Evolutionary conservation across 2,797 vertebrate genomes (phyloP).

Genomic region (Coccyzus lansbergi): DNA sequence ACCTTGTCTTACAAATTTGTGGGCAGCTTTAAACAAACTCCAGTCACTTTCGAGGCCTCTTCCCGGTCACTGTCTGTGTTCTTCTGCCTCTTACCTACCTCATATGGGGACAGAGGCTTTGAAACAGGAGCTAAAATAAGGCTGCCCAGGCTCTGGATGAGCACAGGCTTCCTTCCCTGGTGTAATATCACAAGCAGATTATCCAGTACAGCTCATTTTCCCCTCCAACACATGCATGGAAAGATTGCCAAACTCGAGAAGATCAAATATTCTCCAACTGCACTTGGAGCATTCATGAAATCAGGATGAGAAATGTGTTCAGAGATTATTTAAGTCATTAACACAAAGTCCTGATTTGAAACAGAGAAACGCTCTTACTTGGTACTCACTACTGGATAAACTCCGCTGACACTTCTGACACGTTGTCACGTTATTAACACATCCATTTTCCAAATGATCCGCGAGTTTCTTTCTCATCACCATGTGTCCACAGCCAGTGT

Average conservation of each 20-base stretch:
- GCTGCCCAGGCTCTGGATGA: neutral
- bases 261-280: neutral
- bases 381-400: slow-evolving; percentile 53
- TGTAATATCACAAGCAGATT: neutral
- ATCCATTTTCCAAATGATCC: slow-evolving; percentile 77
- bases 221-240: neutral
- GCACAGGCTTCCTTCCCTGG: neutral
- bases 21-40: neutral
- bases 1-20: neutral
- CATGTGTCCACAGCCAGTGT: slow-evolving; percentile 77
- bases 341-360: neutral
- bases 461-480: slow-evolving; percentile 77
- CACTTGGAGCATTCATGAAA: neutral
- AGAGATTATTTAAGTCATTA: neutral
- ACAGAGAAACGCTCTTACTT: slow-evolving; percentile 57
- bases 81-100: neutral
- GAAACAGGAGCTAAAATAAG: neutral
- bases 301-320: neutral
- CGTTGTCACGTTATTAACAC: slow-evolving; percentile 67
- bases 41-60: neutral
- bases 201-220: neutral
- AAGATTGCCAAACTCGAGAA: neutral
- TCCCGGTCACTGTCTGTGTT: neutral
- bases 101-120: neutral
- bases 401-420: slow-evolving; percentile 64